phyloP scores from a whole-genome alignment of 2,113 vertebrate species.

The Trachemys scripta region DNA sequence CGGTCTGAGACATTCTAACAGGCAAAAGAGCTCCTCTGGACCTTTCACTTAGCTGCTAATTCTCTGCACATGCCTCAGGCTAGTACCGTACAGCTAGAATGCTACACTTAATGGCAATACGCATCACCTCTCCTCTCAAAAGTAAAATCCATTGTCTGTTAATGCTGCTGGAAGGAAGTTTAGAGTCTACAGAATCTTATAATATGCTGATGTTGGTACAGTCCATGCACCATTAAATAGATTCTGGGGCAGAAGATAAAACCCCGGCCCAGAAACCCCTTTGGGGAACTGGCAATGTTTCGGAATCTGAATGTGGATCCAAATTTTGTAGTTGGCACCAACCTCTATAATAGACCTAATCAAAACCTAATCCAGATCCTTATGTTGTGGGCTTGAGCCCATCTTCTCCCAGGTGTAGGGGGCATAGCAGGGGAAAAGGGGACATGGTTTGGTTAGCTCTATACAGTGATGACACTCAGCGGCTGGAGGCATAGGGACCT shows the following conservation, averaged over 20 bases:
- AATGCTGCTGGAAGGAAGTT: not conserved
- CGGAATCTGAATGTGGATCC: not conserved
- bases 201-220: not conserved
- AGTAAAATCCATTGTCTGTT: not conserved
- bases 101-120: not conserved
- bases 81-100: not conserved
- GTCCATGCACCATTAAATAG: not conserved
- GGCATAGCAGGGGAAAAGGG: not conserved
- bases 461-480: not conserved
- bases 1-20: not conserved
- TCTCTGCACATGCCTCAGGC: not conserved
- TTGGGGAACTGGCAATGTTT: not conserved
- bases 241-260: not conserved
- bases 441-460: not conserved
- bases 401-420: not conserved
- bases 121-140: not conserved
- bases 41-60: not conserved
- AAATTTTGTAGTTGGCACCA: not conserved
- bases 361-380: not conserved
- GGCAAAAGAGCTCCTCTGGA: not conserved
- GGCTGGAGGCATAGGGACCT: not conserved
- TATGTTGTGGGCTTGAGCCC: rapidly evolving
- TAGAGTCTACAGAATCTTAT: not conserved
- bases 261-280: not conserved
- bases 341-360: not conserved